Percentiles rank a stretch among this genome's conserved stretches.
These are phyloP conservation scores for Oithona nana DNA, from an alignment of 2,888 invertebrate species.

Conservation along the genomic window DNA sequence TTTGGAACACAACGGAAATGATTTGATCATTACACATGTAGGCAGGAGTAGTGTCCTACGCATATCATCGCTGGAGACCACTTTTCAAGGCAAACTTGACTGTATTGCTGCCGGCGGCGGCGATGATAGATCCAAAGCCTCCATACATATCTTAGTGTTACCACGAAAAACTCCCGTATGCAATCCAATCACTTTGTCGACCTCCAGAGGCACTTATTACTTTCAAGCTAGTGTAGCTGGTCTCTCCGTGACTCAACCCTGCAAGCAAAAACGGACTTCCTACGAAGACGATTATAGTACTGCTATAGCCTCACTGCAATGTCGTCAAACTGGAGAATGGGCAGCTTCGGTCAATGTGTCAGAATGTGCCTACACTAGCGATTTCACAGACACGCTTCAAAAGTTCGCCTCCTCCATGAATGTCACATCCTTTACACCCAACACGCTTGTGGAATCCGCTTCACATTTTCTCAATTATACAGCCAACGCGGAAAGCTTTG, in stretches of 20 bases:
- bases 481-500: background rate
- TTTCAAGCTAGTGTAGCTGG: background rate
- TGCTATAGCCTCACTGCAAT: background rate
- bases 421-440: background rate
- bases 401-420: conserved; percentile 13
- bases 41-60: background rate
- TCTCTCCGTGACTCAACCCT: background rate
- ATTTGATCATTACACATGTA: background rate
- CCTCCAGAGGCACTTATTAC: background rate
- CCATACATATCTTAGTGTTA: conserved; percentile 7
- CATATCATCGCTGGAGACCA: background rate
- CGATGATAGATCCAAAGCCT: background rate
- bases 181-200: background rate
- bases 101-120: background rate
- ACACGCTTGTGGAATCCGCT: background rate
- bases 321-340: conserved; percentile 10
- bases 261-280: background rate
- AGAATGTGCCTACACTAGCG: conserved; percentile 10
- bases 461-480: background rate
- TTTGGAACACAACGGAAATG: background rate
- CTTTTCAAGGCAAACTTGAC: background rate
- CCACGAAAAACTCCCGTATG: background rate
- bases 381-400: conserved; percentile 4
- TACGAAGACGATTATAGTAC: background rate
- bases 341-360: conserved; percentile 1